These are phyloP conservation scores for Sphecodes monilicornis DNA, from an alignment of 2,888 invertebrate genomes.

Conservation along the genomic window DNA sequence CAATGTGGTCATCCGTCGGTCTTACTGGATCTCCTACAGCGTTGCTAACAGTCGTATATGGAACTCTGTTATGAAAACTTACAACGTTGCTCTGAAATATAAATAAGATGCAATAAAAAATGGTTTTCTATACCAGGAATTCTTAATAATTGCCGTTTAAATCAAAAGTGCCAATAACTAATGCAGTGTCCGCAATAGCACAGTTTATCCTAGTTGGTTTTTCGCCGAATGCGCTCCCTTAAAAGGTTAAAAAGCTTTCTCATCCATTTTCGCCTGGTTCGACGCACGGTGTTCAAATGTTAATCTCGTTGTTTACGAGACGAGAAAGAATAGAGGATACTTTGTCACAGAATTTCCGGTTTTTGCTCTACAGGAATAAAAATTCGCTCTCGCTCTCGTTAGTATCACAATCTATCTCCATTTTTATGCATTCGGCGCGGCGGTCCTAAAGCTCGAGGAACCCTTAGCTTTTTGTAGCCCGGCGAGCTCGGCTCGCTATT, in stretches of 20 bases:
- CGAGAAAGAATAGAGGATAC: not conserved
- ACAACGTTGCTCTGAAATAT: too few species aligned
- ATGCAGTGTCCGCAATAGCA: too few species aligned
- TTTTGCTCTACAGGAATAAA: not conserved
- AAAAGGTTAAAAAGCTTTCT: not conserved
- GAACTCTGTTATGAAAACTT: too few species aligned
- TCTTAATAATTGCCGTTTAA: too few species aligned
- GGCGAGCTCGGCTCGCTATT: not conserved
- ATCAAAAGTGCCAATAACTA: too few species aligned
- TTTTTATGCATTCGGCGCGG: not conserved
- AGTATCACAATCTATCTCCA: not conserved
- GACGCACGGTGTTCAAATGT: not conserved
- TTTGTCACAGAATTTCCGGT: not conserved
- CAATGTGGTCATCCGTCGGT: too few species aligned
- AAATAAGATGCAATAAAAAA: too few species aligned
- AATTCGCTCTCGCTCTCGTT: not conserved
- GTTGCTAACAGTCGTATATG: too few species aligned
- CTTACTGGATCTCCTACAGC: too few species aligned
- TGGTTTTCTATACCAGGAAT: too few species aligned
- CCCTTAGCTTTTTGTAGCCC: not conserved
- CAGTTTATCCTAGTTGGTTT: too few species aligned
- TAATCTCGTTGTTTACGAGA: not conserved
- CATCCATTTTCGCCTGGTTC: not conserved
- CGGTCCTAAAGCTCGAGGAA: not conserved
- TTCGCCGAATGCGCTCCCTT: not conserved